Conservation (phyloP, 2,888 invertebrate genomes). For the Dynastes tityus region DNA sequence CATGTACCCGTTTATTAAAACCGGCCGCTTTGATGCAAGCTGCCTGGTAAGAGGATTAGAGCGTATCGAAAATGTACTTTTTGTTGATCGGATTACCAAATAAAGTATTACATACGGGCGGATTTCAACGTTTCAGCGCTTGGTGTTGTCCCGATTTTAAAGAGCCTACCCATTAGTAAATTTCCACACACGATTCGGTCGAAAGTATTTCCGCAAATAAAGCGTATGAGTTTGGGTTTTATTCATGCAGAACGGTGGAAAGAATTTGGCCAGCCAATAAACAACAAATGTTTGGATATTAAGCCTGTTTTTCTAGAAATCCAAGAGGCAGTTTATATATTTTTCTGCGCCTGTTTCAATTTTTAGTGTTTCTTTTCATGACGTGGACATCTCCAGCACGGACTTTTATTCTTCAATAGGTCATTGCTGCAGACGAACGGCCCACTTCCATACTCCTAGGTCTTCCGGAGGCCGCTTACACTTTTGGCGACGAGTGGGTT, state of each 20-base stretch:
- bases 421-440: constrained; percentile 5
- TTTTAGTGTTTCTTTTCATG: too few relatives aligned
- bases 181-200: too few relatives aligned
- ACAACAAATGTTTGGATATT: too few relatives aligned
- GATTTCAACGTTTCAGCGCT: not conserved
- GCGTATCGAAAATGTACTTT: not conserved
- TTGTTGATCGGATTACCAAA: constrained; percentile 1
- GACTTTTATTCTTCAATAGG: not conserved
- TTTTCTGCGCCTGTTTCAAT: too few relatives aligned
- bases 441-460: not conserved
- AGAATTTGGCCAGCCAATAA: too few relatives aligned
- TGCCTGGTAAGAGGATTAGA: not conserved
- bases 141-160: not conserved
- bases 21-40: not conserved
- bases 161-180: not conserved
- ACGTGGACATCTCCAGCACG: constrained; percentile 8
- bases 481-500: not conserved
- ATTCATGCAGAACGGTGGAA: too few relatives aligned
- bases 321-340: too few relatives aligned
- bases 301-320: too few relatives aligned
- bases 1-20: not conserved
- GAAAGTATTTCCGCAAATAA: too few relatives aligned
- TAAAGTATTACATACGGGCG: not conserved
- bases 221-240: too few relatives aligned
- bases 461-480: not conserved